Base-by-base conservation (phyloP, 2,797 vertebrate species). In the Siniperca undulata region DNA sequence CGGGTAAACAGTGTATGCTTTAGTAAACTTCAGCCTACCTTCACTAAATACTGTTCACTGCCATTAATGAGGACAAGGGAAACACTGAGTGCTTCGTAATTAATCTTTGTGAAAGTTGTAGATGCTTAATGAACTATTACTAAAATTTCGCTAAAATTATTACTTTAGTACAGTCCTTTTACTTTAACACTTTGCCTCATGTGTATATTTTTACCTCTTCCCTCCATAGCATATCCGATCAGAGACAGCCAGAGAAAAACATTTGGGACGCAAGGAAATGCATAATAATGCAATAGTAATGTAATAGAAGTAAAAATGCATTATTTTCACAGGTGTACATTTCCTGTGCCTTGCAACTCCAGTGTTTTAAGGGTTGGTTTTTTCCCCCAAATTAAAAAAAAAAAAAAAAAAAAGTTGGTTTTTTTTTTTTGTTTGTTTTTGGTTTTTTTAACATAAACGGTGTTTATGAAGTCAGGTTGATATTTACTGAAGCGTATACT, bases 1-100 rank as follows among this genome's bases (percentile, higher is more conserved):
- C 58, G 65, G 68, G 77, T 84, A 40, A 83, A 83, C 70, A 48
- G 77, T 75, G 48, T 70, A 70, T 80, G 71, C 61, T 77, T 82
- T 27, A 62, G 75, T 80, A 36, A 58, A 77, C 30, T 13, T 65
- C 52, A 79, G 50, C 62, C 58, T 70, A n/a, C 13, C 13, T 20
- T 70, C 20, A 50, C 30, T 46, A 44, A 82, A 58, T 48, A 44
- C n/a, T 53, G 1, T 64, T 59, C 12, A 53, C 70, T 64, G 53
- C 46, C 2, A 30, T 67, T 81, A 8, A 56, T 16, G n/a, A 72
- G 44, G 36, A 64, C 2, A 50, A 52, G 73, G 34, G 53, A 80
- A 66, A 69, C 38, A 7, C 30, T 10, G 19, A 65, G 10, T 30
- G 7, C 34, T 36, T 69, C 3, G 17, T 27, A 7, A 72, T 81